Evolutionary conservation across 1,140 invertebrate genomes (phyloP).

Genomic region (Trinorchestia longiramus): DNA sequence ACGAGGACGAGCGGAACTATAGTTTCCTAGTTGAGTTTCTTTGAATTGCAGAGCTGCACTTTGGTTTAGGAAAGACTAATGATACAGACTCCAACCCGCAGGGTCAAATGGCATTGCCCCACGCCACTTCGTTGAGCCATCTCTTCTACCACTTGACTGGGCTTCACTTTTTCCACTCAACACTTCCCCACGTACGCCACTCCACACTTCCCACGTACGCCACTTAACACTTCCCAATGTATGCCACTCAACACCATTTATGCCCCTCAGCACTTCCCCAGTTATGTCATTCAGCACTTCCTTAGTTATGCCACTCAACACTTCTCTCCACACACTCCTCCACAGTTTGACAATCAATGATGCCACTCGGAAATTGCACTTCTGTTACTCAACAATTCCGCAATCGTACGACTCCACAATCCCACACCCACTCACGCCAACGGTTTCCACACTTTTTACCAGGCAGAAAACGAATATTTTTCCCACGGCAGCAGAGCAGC

Average conservation of each 20-base stretch:
- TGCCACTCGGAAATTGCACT: background rate
- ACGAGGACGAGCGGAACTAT: background rate
- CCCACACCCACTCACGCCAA: background rate
- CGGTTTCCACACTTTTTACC: background rate
- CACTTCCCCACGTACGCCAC: too few relatives aligned
- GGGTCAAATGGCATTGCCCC: background rate
- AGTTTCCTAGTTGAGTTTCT: background rate
- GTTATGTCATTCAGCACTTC: background rate
- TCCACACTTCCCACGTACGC: too few relatives aligned
- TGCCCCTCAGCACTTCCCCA: background rate
- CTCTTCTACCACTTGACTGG: too few relatives aligned
- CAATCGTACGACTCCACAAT: background rate
- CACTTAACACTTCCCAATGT: background rate
- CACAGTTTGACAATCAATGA: background rate
- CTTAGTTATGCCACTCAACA: background rate
- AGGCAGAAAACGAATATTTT: background rate
- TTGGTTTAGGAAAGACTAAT: background rate
- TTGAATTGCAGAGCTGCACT: background rate
- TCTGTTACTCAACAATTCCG: background rate
- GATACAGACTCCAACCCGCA: background rate
- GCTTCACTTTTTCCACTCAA: too few relatives aligned
- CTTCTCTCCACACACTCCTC: background rate
- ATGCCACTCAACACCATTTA: background rate
- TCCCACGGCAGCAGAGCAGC: background rate
- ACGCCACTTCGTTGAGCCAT: too few relatives aligned